Conservation (phyloP, 2,888 invertebrate species). For the Mycalesis mineus region DNA sequence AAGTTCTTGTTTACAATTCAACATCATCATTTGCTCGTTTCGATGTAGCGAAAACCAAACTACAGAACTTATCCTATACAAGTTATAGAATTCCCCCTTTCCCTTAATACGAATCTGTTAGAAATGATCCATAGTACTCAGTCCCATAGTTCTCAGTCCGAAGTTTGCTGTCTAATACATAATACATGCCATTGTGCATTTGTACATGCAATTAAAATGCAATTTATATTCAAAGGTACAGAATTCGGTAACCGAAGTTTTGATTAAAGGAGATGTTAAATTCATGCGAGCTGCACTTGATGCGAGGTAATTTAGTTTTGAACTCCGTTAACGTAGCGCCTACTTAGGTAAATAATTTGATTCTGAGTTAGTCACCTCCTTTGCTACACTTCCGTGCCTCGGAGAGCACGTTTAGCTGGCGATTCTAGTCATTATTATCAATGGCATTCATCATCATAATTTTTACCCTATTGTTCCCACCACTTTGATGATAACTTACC, state of each 20-base stretch:
- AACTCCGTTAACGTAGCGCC: not conserved
- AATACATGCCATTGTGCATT: conserved; percentile 4
- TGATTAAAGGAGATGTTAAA: conserved; percentile 14
- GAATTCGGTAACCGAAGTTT: conserved; percentile 12
- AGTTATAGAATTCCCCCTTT: not conserved
- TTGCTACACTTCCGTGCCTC: too few species aligned
- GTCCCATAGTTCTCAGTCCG: not conserved
- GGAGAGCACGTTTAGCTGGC: too few species aligned
- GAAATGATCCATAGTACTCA: not conserved
- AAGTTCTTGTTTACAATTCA: too few species aligned
- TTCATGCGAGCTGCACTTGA: conserved; percentile 5
- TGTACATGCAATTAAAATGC: not conserved
- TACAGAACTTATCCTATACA: not conserved
- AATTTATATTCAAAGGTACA: conserved; percentile 9
- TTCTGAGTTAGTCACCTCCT: too few species aligned
- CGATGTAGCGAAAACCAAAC: too few species aligned
- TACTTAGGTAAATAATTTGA: too few species aligned
- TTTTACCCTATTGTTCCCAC: too few species aligned
- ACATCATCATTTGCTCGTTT: too few species aligned
- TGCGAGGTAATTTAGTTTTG: conserved; percentile 11
- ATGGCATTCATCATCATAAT: too few species aligned
- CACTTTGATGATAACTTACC: too few species aligned
- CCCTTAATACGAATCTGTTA: not conserved
- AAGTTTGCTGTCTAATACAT: not conserved
- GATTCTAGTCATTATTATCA: too few species aligned